phyloP scores from a whole-genome alignment of 2,797 vertebrate species.

The Malacoctenus gilli region DNA sequence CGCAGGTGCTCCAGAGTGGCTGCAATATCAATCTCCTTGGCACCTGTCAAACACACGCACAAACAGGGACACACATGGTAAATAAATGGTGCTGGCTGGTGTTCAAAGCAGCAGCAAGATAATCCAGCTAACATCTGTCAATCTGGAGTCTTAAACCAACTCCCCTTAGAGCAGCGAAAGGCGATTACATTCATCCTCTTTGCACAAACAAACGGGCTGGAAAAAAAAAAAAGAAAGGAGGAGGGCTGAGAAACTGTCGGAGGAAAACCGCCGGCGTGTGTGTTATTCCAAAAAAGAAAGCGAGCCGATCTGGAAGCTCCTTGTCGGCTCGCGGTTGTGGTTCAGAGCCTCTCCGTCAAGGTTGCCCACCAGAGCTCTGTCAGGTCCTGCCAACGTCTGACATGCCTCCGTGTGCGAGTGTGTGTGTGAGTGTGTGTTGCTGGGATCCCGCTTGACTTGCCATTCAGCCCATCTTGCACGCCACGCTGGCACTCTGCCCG shows the following conservation, averaged over 20 bases:
- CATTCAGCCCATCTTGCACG: too few species aligned
- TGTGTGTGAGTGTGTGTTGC: slow-evolving; percentile 9
- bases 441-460: too few species aligned
- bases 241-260: slow-evolving; percentile 12
- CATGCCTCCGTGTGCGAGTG: slow-evolving; percentile 4
- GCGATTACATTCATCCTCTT: slow-evolving; percentile 47
- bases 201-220: slow-evolving; percentile 21
- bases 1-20: slow-evolving; percentile 97
- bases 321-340: slow-evolving; percentile 10
- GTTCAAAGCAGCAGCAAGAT: slow-evolving; percentile 74
- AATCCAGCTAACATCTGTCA: slow-evolving; percentile 83
- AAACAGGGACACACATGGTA: slow-evolving; percentile 27
- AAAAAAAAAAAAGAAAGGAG: slow-evolving; percentile 17
- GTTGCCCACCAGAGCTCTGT: slow-evolving; percentile 17
- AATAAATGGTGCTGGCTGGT: slow-evolving; percentile 52
- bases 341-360: slow-evolving; percentile 21
- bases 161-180: slow-evolving; percentile 42
- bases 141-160: slow-evolving; percentile 51
- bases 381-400: slow-evolving; percentile 23
- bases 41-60: slow-evolving; percentile 81
- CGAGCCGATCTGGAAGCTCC: slow-evolving; percentile 32
- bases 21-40: slow-evolving; percentile 98
- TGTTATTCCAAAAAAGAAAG: slow-evolving; percentile 17
- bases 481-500: slow-evolving; percentile 28
- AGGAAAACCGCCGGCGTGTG: slow-evolving; percentile 16